Conservation (phyloP, 2,797 vertebrate genomes). For the Silurus aristotelis region DNA sequence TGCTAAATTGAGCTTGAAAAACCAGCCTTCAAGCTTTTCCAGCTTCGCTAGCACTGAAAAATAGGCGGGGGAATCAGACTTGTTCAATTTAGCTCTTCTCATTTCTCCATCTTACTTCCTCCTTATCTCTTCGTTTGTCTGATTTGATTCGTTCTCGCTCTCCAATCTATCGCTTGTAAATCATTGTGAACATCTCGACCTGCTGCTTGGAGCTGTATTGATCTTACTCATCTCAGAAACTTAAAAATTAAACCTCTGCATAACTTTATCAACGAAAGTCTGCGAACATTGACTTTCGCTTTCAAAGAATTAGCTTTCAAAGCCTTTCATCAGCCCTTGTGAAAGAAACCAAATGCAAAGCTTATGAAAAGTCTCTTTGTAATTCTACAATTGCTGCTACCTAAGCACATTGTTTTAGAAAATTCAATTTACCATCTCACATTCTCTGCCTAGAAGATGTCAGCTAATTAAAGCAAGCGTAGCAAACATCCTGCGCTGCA, state of each 20-base stretch:
- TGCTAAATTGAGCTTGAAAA: slow-evolving; percentile 72
- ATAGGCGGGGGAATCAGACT: background rate
- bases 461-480: slow-evolving; percentile 48
- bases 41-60: slow-evolving; percentile 41
- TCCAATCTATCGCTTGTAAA: background rate
- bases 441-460: slow-evolving; percentile 32
- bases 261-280: background rate
- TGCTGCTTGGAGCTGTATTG: slow-evolving; percentile 50
- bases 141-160: slow-evolving; percentile 1
- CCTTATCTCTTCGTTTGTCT: background rate
- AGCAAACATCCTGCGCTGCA: slow-evolving; percentile 12
- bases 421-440: slow-evolving; percentile 6
- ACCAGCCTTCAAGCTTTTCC: slow-evolving; percentile 54
- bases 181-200: slow-evolving; percentile 25
- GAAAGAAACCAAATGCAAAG: slow-evolving; percentile 23
- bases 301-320: slow-evolving; percentile 2
- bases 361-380: slow-evolving; percentile 8
- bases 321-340: slow-evolving; percentile 11
- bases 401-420: slow-evolving; percentile 20
- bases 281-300: background rate
- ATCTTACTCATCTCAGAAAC: slow-evolving; percentile 38
- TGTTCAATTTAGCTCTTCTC: slow-evolving; percentile 37
- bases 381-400: slow-evolving; percentile 7
- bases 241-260: slow-evolving; percentile 22
- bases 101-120: slow-evolving; percentile 22